Percentiles rank a stretch among this genome's conserved stretches.
Conservation (phyloP, 2,113 vertebrate genomes). For the Embiotoca jacksoni region DNA sequence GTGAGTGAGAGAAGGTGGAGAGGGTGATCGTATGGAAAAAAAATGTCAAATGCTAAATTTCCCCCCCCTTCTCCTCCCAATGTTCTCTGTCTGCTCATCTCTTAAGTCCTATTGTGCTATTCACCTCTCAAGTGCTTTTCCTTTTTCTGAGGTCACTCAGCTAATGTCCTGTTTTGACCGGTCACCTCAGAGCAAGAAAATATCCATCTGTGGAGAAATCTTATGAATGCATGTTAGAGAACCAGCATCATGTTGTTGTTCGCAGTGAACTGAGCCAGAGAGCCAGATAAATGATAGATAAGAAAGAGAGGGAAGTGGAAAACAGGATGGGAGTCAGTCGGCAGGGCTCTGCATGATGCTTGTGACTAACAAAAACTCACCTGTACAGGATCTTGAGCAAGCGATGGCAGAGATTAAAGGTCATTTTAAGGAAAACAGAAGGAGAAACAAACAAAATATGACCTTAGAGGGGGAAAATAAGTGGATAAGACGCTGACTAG, state of each 20-base stretch:
- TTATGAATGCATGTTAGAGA: slow-evolving; percentile 19
- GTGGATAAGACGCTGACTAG: slow-evolving; percentile 16
- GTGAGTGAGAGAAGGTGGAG: slow-evolving; percentile 18
- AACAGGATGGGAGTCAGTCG: slow-evolving; percentile 55
- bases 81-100: slow-evolving; percentile 6
- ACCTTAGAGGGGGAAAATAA: not conserved
- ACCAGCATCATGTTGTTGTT: slow-evolving; percentile 26
- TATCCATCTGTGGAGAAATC: slow-evolving; percentile 29
- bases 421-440: not conserved
- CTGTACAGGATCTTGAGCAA: slow-evolving; percentile 1
- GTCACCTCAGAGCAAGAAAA: slow-evolving; percentile 9
- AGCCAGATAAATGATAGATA: slow-evolving; percentile 42
- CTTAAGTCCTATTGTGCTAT: not conserved
- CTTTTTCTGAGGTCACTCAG: slow-evolving; percentile 9
- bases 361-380: slow-evolving; percentile 39
- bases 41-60: not conserved
- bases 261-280: slow-evolving; percentile 11
- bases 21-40: slow-evolving; percentile 60
- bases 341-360: not conserved
- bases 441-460: not conserved
- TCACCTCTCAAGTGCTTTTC: slow-evolving; percentile 23
- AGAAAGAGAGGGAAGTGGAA: slow-evolving; percentile 38
- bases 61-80: not conserved
- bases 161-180: slow-evolving; percentile 5
- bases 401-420: not conserved